Base-by-base conservation (phyloP, 2,113 vertebrate species). In the Eclectus roratus region DNA sequence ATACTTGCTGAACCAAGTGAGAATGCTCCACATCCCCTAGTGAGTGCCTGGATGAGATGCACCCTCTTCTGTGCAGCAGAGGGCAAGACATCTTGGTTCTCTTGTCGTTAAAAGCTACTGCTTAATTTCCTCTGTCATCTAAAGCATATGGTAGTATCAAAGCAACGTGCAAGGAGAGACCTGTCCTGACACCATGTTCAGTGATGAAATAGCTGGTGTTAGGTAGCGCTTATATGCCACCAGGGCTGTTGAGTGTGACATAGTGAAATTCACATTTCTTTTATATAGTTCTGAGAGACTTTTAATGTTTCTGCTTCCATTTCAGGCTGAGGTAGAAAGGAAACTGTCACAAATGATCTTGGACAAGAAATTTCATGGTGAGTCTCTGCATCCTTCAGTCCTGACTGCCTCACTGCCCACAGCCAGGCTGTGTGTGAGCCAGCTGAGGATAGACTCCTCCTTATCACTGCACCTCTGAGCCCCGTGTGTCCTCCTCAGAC, bases 331-430 rank as follows among this genome's bases (percentile, higher is more conserved):
- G 44, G 99, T 99, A 94, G 99, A 99, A 98, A 99, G 99, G 96
- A 99, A 99, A 97, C 98, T 99, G 96, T 99, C 99, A 96, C 99
- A 99, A 97, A 99, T 99, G 99, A 99, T 99, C 97, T 97, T 99
- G 98, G 99, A 99, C 97, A 99, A 99, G 98, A 99, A 99, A 96
- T 99, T 99, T 98, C 99, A 99, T 31, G 99, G 99, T 99, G 98
- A 98, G 98, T 97, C 44, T 41, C 29, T 63, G 41, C 60, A 5
- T 44, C 66, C 47, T 50, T 43, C 39, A 18, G 25, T 20, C 66
- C 28, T 8, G 14, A 10, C 35, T 33, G 64, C 65, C 43, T 53
- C 31, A 46, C 39, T 2, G 8, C 52, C 49, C 16, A 0, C 9
- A 39, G 24, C 24, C 27, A 9, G 35, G 69, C 5, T 0, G 1